Base-by-base conservation (phyloP, 2,888 invertebrate genomes). In the Diaprepes abbreviatus region DNA sequence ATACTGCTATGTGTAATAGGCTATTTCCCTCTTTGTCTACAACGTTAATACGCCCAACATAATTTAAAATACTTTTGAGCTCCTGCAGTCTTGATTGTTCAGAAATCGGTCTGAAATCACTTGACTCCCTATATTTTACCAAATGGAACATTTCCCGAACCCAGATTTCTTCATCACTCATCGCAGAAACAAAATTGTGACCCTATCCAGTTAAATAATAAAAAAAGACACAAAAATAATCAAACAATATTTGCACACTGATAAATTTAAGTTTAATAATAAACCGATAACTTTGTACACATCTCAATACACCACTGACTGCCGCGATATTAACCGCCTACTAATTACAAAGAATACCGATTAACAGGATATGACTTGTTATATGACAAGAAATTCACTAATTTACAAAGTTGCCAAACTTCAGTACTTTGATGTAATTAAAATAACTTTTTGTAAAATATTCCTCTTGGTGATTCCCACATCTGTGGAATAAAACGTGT, bases 301-400 rank as follows among this genome's bases (percentile, higher is more conserved):
- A 7, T 14, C 7, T 40, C 6, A 10, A 40, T 12, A 7, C 6
- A 14, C 2, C 3, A 40, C 40, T 2, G 40, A 7, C 12, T 3
- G 40, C 2, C 24, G 24, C 24, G 40, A 40, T 40, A 40, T 14
- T 7, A 40, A 40, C 40, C 12, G 14, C 40, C 7, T n/a, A 48
- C 54, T 24, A 33, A 54, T 54, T 54, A 54, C 24, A 33, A 16
- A n/a, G 33, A 24, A 19, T 33, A 54, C 31, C 16, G 33, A 16
- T 16, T 35, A 55, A 36, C 40, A 40, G 14, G 40, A 16, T 40
- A 19, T n/a, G 10, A 19, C 10, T 2, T 19, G 17, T 45, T n/a
- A 19, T 9, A 19, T 33, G 2, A 9, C 9, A 33, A 9, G 2
- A 33, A 3, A 33, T 10, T 3, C 10, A 33, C 7, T 33, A 3